Base-by-base conservation (phyloP, 2,113 vertebrate species). In the Zeus faber region DNA sequence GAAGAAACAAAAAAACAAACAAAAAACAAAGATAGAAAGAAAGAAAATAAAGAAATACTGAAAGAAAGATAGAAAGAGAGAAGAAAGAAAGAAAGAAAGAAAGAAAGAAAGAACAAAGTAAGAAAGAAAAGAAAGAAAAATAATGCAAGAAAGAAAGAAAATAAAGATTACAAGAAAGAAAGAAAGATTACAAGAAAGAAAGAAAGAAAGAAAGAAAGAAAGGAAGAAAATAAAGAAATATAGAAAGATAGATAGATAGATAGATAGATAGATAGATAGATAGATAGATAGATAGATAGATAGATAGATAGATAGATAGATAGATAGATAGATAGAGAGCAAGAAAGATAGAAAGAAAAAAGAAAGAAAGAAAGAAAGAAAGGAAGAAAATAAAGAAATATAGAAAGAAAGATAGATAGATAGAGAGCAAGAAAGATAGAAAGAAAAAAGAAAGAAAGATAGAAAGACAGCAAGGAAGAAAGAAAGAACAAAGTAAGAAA, bases 371-470 rank as follows among this genome's bases (percentile, higher is more conserved):
- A 5, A 46, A 29, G 66, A 65, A 54, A 69, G 58, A 43, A 25
- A 13, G 49, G 61, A 64, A 64, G 53, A 11, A 8, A 24, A 68
- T 47, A 14, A 37, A 41, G 56, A 5, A 16, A n/a, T n/a, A n/a
- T n/a, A n/a, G n/a, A n/a, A n/a, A n/a, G n/a, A n/a, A n/a, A 70
- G 74, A 79, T 79, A 74, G 77, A 84, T 78, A 68, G 31, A 5
- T 17, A 61, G 49, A 5, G 2, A 10, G 6, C n/a, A 3, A 4
- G 5, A 18, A 8, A 16, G 16, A 18, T n/a, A 17, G 45, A 5
- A 46, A 29, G 66, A 65, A 54, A 69, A 55, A 43, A 25, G 10
- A 47, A 63, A 64, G 62, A 50, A 11, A 8, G 14, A 68, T 47
- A 14, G 35, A 41, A 58, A 5, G 9, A 5, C 7, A 10, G 6